A percentile compares a stretch with the other conserved stretches of the same genome.
Evolutionary conservation across 2,797 vertebrate species (phyloP).

Genomic region (Sternotherus odoratus): DNA sequence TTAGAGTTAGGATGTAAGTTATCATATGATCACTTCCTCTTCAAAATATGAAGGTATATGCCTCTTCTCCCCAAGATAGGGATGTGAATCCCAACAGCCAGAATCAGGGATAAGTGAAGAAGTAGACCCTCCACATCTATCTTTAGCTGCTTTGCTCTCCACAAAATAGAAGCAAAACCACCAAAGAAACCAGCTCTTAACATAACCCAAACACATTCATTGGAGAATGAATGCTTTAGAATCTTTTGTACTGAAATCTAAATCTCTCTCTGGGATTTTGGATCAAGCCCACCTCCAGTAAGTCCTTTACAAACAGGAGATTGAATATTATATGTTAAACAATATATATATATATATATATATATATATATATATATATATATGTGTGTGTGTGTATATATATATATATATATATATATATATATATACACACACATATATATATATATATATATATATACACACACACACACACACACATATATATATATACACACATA

Average conservation of each 20-base stretch:
- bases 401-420: background rate
- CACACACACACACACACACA: too few species aligned
- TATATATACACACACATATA: background rate
- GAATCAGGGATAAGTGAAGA: background rate
- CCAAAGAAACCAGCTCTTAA: background rate
- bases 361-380: background rate
- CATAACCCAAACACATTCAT: background rate
- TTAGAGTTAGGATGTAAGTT: background rate
- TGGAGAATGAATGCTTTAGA: background rate
- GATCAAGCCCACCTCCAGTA: background rate
- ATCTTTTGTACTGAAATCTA: background rate
- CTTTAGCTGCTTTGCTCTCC: background rate
- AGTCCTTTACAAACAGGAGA: background rate
- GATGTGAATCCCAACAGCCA: background rate
- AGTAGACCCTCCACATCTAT: background rate
- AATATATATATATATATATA: background rate
- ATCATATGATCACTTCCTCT: background rate
- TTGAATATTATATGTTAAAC: background rate
- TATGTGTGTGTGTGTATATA: too few species aligned
- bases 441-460: background rate
- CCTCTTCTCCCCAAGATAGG: background rate
- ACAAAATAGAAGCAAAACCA: background rate
- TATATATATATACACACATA: too few species aligned
- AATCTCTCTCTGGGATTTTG: background rate
- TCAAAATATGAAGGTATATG: background rate